Evolutionary conservation across 2,888 invertebrate genomes (phyloP).

Genomic region (Phlogophora meticulosa): DNA sequence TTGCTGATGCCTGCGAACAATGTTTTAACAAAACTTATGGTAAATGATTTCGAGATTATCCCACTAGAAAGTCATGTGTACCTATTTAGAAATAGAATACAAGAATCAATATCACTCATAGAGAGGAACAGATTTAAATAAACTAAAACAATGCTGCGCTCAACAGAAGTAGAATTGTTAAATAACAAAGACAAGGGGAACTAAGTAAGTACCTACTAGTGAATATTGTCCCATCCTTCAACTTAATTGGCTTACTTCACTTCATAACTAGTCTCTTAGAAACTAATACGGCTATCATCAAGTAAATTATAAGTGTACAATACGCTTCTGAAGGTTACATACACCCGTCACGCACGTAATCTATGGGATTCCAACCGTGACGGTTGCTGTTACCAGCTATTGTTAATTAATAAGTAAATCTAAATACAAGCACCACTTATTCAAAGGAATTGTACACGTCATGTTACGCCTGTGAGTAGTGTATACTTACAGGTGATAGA

Average conservation of each 20-base stretch:
- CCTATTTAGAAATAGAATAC: neutral
- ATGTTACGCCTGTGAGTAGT: neutral
- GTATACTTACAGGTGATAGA: no score
- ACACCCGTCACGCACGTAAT: constrained; percentile 35
- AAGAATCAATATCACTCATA: neutral
- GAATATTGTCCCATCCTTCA: constrained; percentile 23
- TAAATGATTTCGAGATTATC: neutral
- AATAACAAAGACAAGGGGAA: constrained; percentile 10
- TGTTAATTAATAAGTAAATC: constrained; percentile 18
- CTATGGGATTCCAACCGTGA: constrained; percentile 43
- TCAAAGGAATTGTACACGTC: neutral
- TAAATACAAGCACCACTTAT: constrained; percentile 7
- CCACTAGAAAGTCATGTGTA: neutral
- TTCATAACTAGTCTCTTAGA: constrained; percentile 33
- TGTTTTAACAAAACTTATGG: neutral
- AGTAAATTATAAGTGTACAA: constrained; percentile 35
- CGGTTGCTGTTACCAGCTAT: constrained; percentile 18
- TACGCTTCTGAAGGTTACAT: constrained; percentile 42
- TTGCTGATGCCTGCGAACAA: constrained; percentile 92
- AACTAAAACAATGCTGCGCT: neutral
- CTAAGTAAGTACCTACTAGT: constrained; percentile 18
- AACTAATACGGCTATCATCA: constrained; percentile 25
- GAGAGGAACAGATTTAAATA: neutral
- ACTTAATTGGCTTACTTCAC: constrained; percentile 26
- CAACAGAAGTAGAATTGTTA: neutral